Conservation (phyloP, 2,113 vertebrate species). For the Ptilonorhynchus violaceus region DNA sequence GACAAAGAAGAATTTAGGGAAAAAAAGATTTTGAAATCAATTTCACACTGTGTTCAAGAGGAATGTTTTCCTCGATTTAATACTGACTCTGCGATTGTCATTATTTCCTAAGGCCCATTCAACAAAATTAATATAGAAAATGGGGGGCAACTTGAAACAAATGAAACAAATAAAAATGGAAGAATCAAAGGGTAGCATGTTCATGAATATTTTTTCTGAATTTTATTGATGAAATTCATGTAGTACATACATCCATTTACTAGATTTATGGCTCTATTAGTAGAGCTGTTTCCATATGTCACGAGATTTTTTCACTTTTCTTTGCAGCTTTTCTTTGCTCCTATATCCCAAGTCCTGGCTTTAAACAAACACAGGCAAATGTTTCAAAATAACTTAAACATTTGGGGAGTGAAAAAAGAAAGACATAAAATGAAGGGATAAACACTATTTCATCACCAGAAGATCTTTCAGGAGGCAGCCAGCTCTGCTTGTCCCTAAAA, state of each 20-base stretch:
- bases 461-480: not conserved
- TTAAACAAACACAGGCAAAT: not conserved
- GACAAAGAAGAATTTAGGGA: not conserved
- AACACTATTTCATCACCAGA: not conserved
- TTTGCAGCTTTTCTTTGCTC: not conserved
- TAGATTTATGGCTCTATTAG: conserved; percentile 5
- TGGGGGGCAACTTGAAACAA: not conserved
- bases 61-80: not conserved
- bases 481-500: not conserved
- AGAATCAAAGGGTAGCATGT: conserved; percentile 1
- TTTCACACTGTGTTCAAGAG: not conserved
- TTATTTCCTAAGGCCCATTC: conserved; percentile 12
- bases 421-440: not conserved
- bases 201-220: not conserved
- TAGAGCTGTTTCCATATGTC: not conserved
- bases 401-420: not conserved
- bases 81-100: not conserved
- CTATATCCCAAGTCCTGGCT: not conserved
- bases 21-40: not conserved
- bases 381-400: not conserved
- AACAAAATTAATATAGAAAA: conserved; percentile 6
- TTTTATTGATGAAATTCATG: not conserved
- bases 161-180: conserved; percentile 17
- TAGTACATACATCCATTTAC: not conserved
- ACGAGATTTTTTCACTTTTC: not conserved